Evolutionary conservation across 2,888 invertebrate species (phyloP), one percentile per base, ranked within the genome.

Genomic region (Torymus texanus): DNA sequence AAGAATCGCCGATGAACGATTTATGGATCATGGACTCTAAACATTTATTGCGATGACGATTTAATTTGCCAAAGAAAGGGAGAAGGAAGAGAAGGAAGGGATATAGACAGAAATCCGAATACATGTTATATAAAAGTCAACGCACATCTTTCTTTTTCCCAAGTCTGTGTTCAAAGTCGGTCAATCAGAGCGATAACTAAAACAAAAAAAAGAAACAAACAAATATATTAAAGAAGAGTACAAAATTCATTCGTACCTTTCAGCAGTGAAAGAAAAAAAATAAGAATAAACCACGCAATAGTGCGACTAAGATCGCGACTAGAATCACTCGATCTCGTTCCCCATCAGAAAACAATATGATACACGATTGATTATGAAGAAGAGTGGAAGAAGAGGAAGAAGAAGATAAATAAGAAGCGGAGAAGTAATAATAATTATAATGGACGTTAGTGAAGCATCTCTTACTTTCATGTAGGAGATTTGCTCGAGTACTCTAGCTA

Each of bases 11-110:
- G 83, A 85, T 80, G 61, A 61, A 85, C 41, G 41, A 41, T 83
- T 84, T 84, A 76, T 83, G 86, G 85, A 87, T 85, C 85, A 84
- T 85, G 84, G 81, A 71, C 71, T 71, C 68, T 75, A 74, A 65
- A 70, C 66, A 51, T 61, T 21, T 1, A 56, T 67, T 71, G 58
- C 66, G 67, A 73, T 65, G 65, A 53, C 14, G 58, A 75, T 14
- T 14, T 53, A 67, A 72, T 63, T 76, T 79, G 63, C 62, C 79
- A 79, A 79, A 81, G 56, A 76, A 21, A 21, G 8, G 41, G 8
- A 8, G 41, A 41, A n/a, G 66, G 56, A 51, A 70, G 29, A 24
- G 76, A 59, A 59, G 58, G 12, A 56, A 55, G 61, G 41, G 8
- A 41, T 41, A 41, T 41, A 21, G 21, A 62, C 66, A 55, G 68